Percentiles rank a stretch among this genome's conserved stretches.
Evolutionary conservation across 2,797 vertebrate species (phyloP).

Genomic region (Sebastes umbrosus): DNA sequence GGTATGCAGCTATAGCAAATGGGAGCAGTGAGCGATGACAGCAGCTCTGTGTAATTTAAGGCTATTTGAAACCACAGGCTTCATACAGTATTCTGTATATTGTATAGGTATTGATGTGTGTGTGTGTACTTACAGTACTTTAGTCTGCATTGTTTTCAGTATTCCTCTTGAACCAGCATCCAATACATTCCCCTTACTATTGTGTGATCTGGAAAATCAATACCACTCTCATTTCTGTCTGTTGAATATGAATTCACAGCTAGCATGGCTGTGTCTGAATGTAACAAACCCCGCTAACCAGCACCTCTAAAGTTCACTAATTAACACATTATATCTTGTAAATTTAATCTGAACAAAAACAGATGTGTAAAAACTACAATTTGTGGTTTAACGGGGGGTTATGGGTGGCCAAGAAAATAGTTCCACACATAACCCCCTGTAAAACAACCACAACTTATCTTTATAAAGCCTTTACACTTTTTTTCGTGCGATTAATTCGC

Average conservation of each 20-base stretch:
- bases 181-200: neutral
- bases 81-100: neutral
- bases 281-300: neutral
- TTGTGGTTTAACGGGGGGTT: too few relatives aligned
- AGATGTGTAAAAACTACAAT: too few relatives aligned
- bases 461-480: too few relatives aligned
- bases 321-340: neutral
- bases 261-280: neutral
- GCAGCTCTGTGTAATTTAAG: conserved; percentile 14
- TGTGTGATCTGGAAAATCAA: neutral
- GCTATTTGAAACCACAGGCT: neutral
- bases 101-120: neutral
- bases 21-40: conserved; percentile 18
- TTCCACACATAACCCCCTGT: neutral
- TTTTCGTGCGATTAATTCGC: neutral
- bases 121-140: neutral
- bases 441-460: neutral
- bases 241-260: neutral
- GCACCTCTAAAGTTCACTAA: neutral
- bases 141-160: neutral
- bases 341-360: too few relatives aligned
- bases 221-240: neutral
- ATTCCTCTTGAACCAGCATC: neutral
- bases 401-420: too few relatives aligned
- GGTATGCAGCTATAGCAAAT: neutral